These are phyloP conservation scores for Myotis vivesi DNA, from an alignment of 2,797 vertebrate genomes.

Conservation along the genomic window DNA sequence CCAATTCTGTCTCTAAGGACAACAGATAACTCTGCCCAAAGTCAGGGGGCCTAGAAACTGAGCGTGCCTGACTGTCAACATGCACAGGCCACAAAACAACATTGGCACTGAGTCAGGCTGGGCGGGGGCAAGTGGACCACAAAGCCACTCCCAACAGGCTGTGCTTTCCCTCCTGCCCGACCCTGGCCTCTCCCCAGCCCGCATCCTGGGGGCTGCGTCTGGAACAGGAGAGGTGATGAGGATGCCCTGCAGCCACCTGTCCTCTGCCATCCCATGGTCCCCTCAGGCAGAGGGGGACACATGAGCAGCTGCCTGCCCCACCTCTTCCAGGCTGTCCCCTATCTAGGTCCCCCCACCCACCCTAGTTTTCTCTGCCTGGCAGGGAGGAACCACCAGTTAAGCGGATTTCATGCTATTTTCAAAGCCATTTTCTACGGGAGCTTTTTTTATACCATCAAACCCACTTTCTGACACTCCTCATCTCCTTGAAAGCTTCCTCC, in stretches of 20 bases:
- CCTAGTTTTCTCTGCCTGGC: not conserved
- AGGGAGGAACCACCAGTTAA: conserved; percentile 22
- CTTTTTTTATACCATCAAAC: conserved; percentile 51
- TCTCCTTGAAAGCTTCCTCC: conserved; percentile 44
- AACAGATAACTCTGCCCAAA: not conserved
- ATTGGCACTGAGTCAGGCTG: not conserved
- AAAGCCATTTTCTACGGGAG: conserved; percentile 63
- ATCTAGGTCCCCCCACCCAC: not conserved
- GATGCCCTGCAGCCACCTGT: not conserved
- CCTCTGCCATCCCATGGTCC: not conserved
- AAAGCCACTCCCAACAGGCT: not conserved
- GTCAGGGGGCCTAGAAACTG: not conserved
- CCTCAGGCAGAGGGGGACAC: not conserved
- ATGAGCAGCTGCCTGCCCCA: not conserved
- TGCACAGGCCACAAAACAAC: not conserved
- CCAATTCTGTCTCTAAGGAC: not conserved
- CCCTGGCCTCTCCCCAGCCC: not conserved
- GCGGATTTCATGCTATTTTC: conserved; percentile 74
- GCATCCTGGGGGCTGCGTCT: not conserved
- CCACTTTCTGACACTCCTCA: conserved; percentile 51
- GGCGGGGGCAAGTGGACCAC: not conserved
- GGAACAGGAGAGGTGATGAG: not conserved
- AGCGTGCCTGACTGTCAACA: not conserved
- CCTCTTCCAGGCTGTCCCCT: not conserved
- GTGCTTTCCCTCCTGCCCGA: not conserved